These are phyloP conservation scores for Cyphomyrus plagiostoma DNA, from an alignment of 2,113 vertebrate genomes.

Conservation along the genomic window DNA sequence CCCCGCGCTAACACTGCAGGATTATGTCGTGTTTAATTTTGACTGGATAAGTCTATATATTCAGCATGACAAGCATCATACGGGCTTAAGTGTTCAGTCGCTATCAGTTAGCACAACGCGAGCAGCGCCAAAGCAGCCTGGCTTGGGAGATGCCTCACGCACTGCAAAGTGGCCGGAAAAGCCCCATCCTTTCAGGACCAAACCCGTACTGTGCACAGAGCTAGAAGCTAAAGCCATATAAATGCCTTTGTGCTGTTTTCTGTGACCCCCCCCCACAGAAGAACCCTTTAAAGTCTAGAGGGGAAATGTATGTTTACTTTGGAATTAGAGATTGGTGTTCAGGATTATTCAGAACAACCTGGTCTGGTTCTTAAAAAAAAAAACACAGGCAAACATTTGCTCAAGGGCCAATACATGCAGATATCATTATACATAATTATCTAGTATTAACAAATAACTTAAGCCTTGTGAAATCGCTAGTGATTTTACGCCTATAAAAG, in stretches of 20 bases:
- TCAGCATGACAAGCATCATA: background rate
- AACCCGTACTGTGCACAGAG: constrained; percentile 27
- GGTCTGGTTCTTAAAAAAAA: background rate
- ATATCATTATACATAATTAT: background rate
- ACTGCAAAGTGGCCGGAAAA: constrained; percentile 40
- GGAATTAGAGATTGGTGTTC: background rate
- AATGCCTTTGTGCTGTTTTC: background rate
- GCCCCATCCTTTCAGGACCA: constrained; percentile 39
- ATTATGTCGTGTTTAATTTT: background rate
- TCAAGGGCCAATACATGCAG: background rate
- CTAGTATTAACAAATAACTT: background rate
- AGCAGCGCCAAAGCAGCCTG: constrained; percentile 16
- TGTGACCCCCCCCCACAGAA: background rate
- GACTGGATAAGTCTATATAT: background rate
- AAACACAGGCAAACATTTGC: background rate
- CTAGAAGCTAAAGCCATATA: constrained; percentile 33
- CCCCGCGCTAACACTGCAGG: background rate
- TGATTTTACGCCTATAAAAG: background rate
- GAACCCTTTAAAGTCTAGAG: constrained; percentile 13
- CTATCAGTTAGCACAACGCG: background rate
- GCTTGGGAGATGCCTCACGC: constrained; percentile 46
- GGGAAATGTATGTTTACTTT: constrained; percentile 27
- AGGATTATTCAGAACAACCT: constrained; percentile 1
- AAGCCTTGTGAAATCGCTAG: background rate
- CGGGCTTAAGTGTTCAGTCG: background rate